Conservation (phyloP, 2,888 invertebrate species). For the Drosophila multiciliata region DNA sequence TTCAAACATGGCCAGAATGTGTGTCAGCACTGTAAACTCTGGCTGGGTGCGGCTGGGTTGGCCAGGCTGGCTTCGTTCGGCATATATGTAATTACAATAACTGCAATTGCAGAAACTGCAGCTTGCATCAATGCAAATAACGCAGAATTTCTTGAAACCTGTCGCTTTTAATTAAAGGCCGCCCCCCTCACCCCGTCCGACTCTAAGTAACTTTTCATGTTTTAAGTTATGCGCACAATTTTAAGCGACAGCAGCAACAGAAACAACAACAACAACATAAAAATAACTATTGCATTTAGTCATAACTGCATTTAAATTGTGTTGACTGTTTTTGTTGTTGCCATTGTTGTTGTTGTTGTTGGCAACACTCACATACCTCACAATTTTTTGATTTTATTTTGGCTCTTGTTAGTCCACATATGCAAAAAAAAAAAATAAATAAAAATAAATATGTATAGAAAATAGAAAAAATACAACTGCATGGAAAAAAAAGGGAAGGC, state of each 20-base stretch:
- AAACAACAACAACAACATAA: conserved; percentile 17
- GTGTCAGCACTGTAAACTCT: conserved; percentile 54
- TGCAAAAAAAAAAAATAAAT: conserved; percentile 27
- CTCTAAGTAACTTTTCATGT: conserved; percentile 80
- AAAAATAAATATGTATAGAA: not conserved
- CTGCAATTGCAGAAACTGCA: conserved; percentile 57
- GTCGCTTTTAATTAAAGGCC: conserved; percentile 80
- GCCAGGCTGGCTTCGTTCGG: conserved; percentile 37
- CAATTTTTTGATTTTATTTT: conserved; percentile 34
- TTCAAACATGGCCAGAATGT: conserved; percentile 64
- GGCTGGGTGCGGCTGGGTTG: conserved; percentile 56
- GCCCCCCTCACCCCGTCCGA: conserved; percentile 11
- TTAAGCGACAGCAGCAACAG: conserved; percentile 63
- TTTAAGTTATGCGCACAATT: conserved; percentile 73
- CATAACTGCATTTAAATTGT: conserved; percentile 75
- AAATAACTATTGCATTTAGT: conserved; percentile 77
- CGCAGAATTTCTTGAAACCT: conserved; percentile 70
- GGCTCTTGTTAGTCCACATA: conserved; percentile 25
- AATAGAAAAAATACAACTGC: not conserved
- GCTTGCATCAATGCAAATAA: conserved; percentile 68
- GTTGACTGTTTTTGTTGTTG: conserved; percentile 25
- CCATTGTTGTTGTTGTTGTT: conserved; percentile 7
- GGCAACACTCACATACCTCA: conserved; percentile 13
- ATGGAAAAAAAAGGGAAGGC: conserved; percentile 23
- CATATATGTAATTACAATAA: conserved; percentile 75